Conservation (phyloP, 2,888 invertebrate species). For the Salticus scenicus region DNA sequence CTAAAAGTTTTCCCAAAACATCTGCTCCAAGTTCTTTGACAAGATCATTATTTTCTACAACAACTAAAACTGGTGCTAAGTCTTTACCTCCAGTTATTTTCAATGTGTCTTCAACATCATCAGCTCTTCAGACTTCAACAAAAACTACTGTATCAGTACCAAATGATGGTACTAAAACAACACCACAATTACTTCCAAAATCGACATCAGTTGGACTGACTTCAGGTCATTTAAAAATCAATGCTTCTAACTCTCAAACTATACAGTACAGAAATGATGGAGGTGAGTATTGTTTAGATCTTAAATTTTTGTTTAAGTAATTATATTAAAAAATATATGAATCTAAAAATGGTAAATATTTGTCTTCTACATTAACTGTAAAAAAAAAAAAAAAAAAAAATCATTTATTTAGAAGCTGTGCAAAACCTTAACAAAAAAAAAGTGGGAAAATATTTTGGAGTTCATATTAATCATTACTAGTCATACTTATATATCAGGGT, state of each 20-base stretch:
- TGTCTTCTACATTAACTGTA: too few species aligned
- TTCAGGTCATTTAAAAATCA: constrained; percentile 39
- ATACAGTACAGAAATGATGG: constrained; percentile 65
- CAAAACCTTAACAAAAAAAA: not conserved
- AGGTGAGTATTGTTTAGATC: constrained; percentile 38
- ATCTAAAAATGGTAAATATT: too few species aligned
- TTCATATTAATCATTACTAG: too few species aligned
- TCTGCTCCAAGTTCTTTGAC: constrained; percentile 34
- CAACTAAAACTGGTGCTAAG: constrained; percentile 37
- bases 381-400: too few species aligned
- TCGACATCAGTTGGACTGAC: constrained; percentile 33
- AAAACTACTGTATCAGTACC: constrained; percentile 32
- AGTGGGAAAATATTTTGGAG: too few species aligned
- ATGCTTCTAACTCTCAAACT: constrained; percentile 37
- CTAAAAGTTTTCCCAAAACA: constrained; percentile 45
- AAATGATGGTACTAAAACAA: constrained; percentile 27
- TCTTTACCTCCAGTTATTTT: constrained; percentile 52
- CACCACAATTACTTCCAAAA: constrained; percentile 39
- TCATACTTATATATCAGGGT: too few species aligned
- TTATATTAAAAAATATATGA: too few species aligned
- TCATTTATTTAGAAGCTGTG: too few species aligned
- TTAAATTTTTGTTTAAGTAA: not conserved
- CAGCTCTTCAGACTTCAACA: constrained; percentile 30
- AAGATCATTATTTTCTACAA: constrained; percentile 38
- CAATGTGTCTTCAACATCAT: constrained; percentile 38